Percentiles rank a stretch among this genome's conserved stretches.
Evolutionary conservation across 2,888 invertebrate species (phyloP).

Genomic region (Ditula angustiorana): DNA sequence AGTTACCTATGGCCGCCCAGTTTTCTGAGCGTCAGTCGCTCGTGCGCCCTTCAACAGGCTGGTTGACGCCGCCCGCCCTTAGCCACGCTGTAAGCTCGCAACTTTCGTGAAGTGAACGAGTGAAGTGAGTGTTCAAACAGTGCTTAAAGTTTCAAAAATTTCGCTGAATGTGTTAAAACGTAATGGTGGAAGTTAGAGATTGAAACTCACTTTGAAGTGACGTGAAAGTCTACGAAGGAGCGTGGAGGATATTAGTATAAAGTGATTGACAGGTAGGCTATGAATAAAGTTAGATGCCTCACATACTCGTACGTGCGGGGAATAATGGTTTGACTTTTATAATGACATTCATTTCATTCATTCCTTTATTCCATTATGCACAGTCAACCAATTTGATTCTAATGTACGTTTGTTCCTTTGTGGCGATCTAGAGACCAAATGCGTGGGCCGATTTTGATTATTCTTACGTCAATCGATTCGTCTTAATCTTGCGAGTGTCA

Average conservation of each 20-base stretch:
- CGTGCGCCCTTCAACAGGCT: constrained; percentile 19
- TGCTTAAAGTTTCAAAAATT: background rate
- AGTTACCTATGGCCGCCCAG: background rate
- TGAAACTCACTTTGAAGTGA: background rate
- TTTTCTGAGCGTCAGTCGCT: constrained; percentile 18
- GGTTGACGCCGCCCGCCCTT: constrained; percentile 29
- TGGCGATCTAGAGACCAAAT: too few species aligned
- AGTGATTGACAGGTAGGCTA: background rate
- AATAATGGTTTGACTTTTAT: too few species aligned
- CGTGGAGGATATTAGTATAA: background rate
- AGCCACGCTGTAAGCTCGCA: background rate
- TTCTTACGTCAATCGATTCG: too few species aligned
- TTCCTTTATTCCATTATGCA: too few species aligned
- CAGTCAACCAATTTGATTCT: too few species aligned
- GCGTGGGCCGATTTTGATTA: too few species aligned
- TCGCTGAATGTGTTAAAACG: background rate
- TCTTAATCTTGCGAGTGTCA: too few species aligned
- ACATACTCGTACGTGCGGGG: too few species aligned
- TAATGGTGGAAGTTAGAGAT: background rate
- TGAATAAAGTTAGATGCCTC: background rate
- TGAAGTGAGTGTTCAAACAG: background rate
- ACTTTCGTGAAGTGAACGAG: constrained; percentile 20
- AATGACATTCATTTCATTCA: too few species aligned
- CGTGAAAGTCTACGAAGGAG: background rate
- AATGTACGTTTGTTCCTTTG: too few species aligned